Base-by-base conservation (phyloP, 1,140 invertebrate genomes). In the Drosophila serrata region DNA sequence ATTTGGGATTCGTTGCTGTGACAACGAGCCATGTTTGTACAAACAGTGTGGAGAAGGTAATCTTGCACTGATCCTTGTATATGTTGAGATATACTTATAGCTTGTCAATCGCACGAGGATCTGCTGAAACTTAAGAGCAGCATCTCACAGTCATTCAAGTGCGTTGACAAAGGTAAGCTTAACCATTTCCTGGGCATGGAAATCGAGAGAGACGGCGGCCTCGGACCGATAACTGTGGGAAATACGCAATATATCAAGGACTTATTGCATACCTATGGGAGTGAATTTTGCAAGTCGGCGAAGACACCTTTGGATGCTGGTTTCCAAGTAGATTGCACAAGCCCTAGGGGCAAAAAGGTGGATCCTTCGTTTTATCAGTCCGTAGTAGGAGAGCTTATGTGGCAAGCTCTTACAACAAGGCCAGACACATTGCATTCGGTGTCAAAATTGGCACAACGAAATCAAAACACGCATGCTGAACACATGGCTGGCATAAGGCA, bases 71-170 rank as follows among this genome's bases (percentile, higher is more conserved):
- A 29, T 29, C 29, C 29, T 29, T 29, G 29, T 29, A 29, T 29
- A 29, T 40, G 39, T 17, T 40, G 39, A 40, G 39, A 40, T 40
- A 40, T 40, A 17, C 39, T 40, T 40, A 40, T 40, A 40, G 39
- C 40, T 43, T 43, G 40, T 11, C 17, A 43, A 43, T 19, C 17
- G 11, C 9, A 43, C 9, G 9, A 17, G 9, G 40, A 19, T 42
- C 19, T 42, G 17, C 40, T 42, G 40, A 12, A 43, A 19, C 19
- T 43, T 7, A 43, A 43, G 11, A 43, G 19, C 17, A 43, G 40
- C 9, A 19, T 43, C 15, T 43, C 17, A 19, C 9, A 19, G n/a
- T n/a, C n/a, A n/a, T n/a, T n/a, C n/a, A n/a, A n/a, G n/a, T n/a
- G n/a, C n/a, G n/a, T n/a, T n/a, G n/a, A n/a, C n/a, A n/a, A n/a